A percentile compares a stretch with the other conserved stretches of the same genome.
phyloP scores from a whole-genome alignment of 2,113 vertebrate genomes.

The Phoenicopterus ruber region DNA sequence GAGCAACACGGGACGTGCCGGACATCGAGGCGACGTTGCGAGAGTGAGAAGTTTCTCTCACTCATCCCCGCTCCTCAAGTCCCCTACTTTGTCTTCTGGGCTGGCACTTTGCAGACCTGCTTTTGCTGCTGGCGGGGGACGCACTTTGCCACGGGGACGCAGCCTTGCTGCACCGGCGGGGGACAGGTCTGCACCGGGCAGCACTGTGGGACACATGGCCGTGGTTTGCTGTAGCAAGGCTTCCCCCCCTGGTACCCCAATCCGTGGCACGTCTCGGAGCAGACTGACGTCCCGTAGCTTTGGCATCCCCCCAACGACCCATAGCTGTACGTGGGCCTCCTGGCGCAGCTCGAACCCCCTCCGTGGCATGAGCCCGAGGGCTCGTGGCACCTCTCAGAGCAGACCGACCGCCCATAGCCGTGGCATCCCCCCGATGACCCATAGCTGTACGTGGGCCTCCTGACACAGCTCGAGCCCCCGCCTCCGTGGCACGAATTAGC shows the following conservation, averaged over 20 bases:
- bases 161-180: neutral
- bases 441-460: neutral
- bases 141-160: neutral
- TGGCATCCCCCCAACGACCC: neutral
- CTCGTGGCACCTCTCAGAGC: neutral
- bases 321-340: neutral
- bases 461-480: accelerated
- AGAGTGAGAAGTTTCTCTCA: neutral
- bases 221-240: neutral
- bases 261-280: neutral
- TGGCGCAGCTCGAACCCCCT: neutral
- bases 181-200: neutral
- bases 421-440: neutral
- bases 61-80: accelerated
- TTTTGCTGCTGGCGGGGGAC: neutral
- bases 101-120: constrained; percentile 25
- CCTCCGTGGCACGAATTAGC: neutral
- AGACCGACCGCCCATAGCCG: neutral
- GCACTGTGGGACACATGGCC: accelerated
- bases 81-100: neutral
- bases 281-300: neutral
- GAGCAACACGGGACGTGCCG: accelerated
- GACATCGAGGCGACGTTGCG: accelerated
- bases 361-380: neutral
- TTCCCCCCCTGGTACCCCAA: neutral